phyloP scores from a whole-genome alignment of 1,140 invertebrate species.

The Drosophila sproati region DNA sequence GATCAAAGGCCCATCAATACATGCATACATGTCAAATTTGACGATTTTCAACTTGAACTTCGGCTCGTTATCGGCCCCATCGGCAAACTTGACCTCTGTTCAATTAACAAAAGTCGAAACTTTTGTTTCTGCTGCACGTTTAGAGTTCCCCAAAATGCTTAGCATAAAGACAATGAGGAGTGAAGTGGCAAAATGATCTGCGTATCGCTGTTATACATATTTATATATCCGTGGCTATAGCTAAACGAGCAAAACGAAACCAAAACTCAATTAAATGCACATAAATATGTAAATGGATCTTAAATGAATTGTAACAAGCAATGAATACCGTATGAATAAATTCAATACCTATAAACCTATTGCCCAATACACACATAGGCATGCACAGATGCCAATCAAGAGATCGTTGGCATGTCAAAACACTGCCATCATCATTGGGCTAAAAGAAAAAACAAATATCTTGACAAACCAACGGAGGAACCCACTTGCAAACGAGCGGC shows the following conservation, averaged over 20 bases:
- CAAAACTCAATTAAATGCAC: conserved; percentile 76
- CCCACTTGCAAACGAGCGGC: conserved; percentile 35
- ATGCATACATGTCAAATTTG: conserved; percentile 42
- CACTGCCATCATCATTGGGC: conserved; percentile 42
- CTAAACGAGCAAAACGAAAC: conserved; percentile 50
- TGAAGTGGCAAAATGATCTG: conserved; percentile 30
- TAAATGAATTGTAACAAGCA: conserved; percentile 81
- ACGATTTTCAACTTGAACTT: conserved; percentile 63
- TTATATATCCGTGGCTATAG: conserved; percentile 7
- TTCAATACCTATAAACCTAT: conserved; percentile 45
- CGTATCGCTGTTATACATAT: conserved; percentile 9
- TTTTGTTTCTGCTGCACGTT: conserved; percentile 29
- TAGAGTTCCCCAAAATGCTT: conserved; percentile 12
- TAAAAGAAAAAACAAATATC: conserved; percentile 27
- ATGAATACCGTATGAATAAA: conserved; percentile 56
- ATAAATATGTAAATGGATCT: conserved; percentile 76
- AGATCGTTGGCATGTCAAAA: conserved; percentile 69
- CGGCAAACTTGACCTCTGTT: conserved; percentile 63
- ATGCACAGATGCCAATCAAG: conserved; percentile 69
- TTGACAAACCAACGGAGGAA: conserved; percentile 9
- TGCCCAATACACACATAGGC: conserved; percentile 45
- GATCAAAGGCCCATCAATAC: conserved; percentile 25
- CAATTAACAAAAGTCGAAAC: conserved; percentile 54
- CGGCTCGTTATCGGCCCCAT: conserved; percentile 55
- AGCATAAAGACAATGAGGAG: conserved; percentile 42